Conservation (phyloP, 2,888 invertebrate genomes). For the Lamproptera curius region DNA sequence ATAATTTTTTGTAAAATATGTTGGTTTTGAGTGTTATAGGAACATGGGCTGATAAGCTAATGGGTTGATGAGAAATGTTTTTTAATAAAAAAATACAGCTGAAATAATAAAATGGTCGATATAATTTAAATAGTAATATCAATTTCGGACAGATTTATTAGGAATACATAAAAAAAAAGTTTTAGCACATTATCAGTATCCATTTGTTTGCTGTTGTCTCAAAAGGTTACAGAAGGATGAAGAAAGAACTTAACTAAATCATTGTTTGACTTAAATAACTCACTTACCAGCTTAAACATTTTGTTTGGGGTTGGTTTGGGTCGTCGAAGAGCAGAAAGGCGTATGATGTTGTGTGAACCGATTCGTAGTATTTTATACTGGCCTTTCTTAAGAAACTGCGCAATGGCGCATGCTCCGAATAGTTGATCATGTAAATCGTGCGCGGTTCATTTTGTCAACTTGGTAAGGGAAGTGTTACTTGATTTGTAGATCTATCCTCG, state of each 20-base stretch:
- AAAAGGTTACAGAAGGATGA: neutral
- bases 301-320: slow-evolving; percentile 26
- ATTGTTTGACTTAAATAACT: neutral
- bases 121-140: neutral
- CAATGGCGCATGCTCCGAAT: slow-evolving; percentile 1
- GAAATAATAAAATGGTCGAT: neutral
- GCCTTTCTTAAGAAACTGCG: neutral
- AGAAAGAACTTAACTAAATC: neutral
- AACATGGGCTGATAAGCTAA: too few relatives aligned
- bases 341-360: slow-evolving; percentile 6
- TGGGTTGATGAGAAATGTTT: too few relatives aligned
- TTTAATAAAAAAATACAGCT: too few relatives aligned
- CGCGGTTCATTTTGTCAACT: neutral
- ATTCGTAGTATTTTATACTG: slow-evolving; percentile 5
- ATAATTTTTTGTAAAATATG: too few relatives aligned
- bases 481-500: slow-evolving; percentile 2
- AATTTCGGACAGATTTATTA: neutral
- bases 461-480: neutral
- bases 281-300: slow-evolving; percentile 57
- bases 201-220: neutral
- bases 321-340: neutral
- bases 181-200: neutral
- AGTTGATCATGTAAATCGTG: neutral
- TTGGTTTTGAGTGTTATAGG: too few relatives aligned
- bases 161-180: neutral